phyloP scores from a whole-genome alignment of 2,888 invertebrate genomes.

The Agrotis segetum region DNA sequence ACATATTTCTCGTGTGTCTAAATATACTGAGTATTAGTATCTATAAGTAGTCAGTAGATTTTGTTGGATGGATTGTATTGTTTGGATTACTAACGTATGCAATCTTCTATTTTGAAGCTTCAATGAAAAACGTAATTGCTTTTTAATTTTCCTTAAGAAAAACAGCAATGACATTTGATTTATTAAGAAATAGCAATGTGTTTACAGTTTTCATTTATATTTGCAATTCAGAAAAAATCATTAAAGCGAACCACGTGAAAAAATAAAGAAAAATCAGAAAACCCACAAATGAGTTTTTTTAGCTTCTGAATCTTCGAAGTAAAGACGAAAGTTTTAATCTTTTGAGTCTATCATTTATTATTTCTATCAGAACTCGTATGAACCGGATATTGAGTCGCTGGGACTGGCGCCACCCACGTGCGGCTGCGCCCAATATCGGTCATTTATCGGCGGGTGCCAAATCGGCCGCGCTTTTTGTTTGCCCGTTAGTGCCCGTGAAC shows the following conservation, averaged over 20 bases:
- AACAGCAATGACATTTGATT: too few species aligned
- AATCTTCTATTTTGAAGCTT: neutral
- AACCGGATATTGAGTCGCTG: constrained; percentile 1
- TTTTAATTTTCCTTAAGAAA: neutral
- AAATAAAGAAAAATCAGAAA: too few species aligned
- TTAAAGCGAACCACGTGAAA: too few species aligned
- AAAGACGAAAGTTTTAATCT: neutral
- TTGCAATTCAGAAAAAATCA: too few species aligned
- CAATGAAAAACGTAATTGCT: neutral
- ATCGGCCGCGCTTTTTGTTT: constrained; percentile 29
- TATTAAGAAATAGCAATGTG: too few species aligned
- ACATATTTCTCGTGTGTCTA: neutral
- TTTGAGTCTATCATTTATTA: neutral
- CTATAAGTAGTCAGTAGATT: constrained; percentile 1
- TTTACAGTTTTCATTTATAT: too few species aligned
- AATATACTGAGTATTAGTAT: neutral
- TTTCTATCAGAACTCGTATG: neutral
- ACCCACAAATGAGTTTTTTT: neutral
- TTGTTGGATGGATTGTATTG: constrained; percentile 20
- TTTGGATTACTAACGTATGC: neutral
- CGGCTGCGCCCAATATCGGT: constrained; percentile 10
- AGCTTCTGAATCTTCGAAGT: neutral
- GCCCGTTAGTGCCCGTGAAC: constrained; percentile 31
- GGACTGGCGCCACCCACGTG: constrained; percentile 5
- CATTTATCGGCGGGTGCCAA: constrained; percentile 31